Evolutionary conservation across 1,140 invertebrate species (phyloP), one percentile per base, ranked within the genome.

Genomic region (Wiebesia pumilae): DNA sequence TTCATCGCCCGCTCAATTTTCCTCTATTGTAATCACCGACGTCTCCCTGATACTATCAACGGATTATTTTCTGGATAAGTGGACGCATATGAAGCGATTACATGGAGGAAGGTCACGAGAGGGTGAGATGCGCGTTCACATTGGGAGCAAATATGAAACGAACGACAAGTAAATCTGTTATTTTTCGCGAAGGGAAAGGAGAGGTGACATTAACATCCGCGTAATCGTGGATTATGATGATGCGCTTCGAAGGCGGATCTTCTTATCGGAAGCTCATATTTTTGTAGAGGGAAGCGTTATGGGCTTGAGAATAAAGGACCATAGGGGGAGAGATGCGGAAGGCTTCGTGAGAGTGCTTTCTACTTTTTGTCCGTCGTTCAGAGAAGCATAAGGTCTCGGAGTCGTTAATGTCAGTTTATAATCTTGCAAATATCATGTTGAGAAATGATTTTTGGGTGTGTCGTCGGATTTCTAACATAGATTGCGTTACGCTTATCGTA

Each of bases 31-130:
- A 38, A 85, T 47, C 47, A 12, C 69, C 43, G 88, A 71, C 87
- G 87, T 86, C 89, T 88, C 88, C 80, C 78, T 88, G 92, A 93
- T 93, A 82, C 88, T 92, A 93, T 94, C 93, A 78, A 27, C 0
- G 91, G 92, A 94, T 93, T 94, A 93, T 94, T 94, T 94, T 93
- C 91, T 89, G 90, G 91, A 92, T 93, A 93, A 91, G 92, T 91
- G 91, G 90, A 93, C 90, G 89, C 89, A 89, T n/a, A 87, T n/a
- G n/a, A 65, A 21, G 81, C 40, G 40, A 30, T 16, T 33, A 40
- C 3, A 7, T 16, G n/a, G 24, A 0, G 2, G 38, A 21, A 19
- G 9, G 7, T 4, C 1, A 24, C 35, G 7, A 47, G 27, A n/a
- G 65, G 69, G 30, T 43, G 67, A 40, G 65, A 10, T 12, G 43